Conservation (phyloP, 1,140 invertebrate species). For the Musca vetustissima region DNA sequence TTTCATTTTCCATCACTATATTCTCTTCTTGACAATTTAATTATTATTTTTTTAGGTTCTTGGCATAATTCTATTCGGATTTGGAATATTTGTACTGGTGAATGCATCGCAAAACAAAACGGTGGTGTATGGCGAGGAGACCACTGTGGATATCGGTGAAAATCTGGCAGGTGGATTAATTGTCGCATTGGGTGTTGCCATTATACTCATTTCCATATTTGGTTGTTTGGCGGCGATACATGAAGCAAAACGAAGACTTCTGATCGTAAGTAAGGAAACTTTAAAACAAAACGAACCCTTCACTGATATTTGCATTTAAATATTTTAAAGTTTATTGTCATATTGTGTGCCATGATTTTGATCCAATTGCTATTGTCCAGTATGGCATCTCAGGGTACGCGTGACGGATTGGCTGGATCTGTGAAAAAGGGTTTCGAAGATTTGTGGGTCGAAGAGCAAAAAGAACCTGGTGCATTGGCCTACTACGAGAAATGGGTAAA, state of each 20-base stretch:
- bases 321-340: slow-evolving; percentile 28
- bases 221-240: slow-evolving; percentile 48
- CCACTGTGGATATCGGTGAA: slow-evolving; percentile 48
- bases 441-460: slow-evolving; percentile 43
- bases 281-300: no score
- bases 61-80: slow-evolving; percentile 42
- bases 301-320: background rate
- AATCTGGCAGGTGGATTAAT: slow-evolving; percentile 47
- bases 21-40: background rate
- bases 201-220: slow-evolving; percentile 44
- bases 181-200: slow-evolving; percentile 43
- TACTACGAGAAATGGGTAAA: slow-evolving; percentile 45
- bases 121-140: slow-evolving; percentile 31
- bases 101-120: slow-evolving; percentile 23
- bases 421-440: slow-evolving; percentile 46
- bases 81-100: slow-evolving; percentile 47
- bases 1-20: no score
- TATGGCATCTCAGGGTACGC: slow-evolving; percentile 47
- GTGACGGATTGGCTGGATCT: slow-evolving; percentile 48
- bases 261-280: slow-evolving; percentile 37
- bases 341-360: slow-evolving; percentile 40
- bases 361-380: slow-evolving; percentile 43
- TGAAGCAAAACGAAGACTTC: slow-evolving; percentile 37
- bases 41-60: slow-evolving; percentile 36
- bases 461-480: slow-evolving; percentile 39